phyloP scores from a whole-genome alignment of 2,797 vertebrate species.

The Leptodactylus fallax region DNA sequence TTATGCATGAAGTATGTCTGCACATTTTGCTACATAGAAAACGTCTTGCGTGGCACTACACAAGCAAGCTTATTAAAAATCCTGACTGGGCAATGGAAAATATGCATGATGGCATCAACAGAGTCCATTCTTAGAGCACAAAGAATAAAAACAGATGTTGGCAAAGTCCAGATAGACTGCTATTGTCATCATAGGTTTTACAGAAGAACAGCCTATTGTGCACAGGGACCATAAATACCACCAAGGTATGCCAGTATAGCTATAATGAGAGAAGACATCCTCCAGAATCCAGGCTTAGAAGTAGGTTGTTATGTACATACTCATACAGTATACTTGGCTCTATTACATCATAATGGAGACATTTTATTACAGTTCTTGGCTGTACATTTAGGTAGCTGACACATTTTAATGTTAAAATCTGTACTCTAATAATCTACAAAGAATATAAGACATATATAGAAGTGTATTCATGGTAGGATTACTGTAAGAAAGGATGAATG shows the following conservation, averaged over 20 bases:
- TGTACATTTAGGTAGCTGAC: neutral
- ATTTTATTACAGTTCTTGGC: neutral
- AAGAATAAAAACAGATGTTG: constrained; percentile 52
- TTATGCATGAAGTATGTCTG: constrained; percentile 5
- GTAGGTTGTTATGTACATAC: neutral
- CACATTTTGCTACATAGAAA: constrained; percentile 15
- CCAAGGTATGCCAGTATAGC: neutral
- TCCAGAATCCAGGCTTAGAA: neutral
- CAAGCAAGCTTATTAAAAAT: constrained; percentile 51
- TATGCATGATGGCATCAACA: constrained; percentile 52
- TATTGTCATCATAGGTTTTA: constrained; percentile 48
- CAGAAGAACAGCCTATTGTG: constrained; percentile 31
- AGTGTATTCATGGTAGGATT: too few species aligned
- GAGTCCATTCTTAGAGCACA: constrained; percentile 18
- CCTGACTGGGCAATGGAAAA: constrained; percentile 53
- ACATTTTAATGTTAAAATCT: neutral
- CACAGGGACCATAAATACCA: constrained; percentile 18
- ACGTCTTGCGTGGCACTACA: constrained; percentile 34
- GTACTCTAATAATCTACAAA: neutral
- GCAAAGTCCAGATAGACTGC: constrained; percentile 28
- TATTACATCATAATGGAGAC: neutral
- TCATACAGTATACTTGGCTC: neutral
- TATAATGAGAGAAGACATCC: constrained; percentile 7
- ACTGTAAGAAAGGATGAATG: too few species aligned
- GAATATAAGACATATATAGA: neutral